Conservation (phyloP, 1,140 invertebrate genomes). For the Globodera ellingtonae region DNA sequence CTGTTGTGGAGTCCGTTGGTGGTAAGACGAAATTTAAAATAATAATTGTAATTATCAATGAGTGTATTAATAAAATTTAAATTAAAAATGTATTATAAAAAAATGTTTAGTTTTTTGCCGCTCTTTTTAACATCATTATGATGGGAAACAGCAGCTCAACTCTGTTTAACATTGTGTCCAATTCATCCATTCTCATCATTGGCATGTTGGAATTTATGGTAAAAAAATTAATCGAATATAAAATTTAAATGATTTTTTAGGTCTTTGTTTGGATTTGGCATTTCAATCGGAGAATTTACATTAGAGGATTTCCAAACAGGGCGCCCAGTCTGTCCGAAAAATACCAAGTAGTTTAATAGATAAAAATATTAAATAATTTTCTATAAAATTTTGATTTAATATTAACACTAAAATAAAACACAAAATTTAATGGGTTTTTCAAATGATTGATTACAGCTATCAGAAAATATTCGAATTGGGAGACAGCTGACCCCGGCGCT, state of each 20-base stretch:
- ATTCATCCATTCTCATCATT: background rate
- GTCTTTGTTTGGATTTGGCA: background rate
- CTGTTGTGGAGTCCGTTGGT: constrained; percentile 2
- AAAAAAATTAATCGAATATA: background rate
- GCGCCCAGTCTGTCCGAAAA: background rate
- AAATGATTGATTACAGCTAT: background rate
- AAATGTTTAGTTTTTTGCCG: background rate
- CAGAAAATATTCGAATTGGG: background rate
- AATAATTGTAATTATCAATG: background rate
- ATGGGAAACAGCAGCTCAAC: background rate
- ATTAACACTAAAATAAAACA: no score
- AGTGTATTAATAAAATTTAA: background rate
- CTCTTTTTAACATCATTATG: background rate
- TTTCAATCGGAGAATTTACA: background rate
- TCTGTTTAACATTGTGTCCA: background rate
- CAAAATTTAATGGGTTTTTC: no score
- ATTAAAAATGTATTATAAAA: no score
- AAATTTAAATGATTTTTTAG: background rate
- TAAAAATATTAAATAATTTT: no score
- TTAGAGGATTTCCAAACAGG: background rate
- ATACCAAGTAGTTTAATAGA: background rate
- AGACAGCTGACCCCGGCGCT: background rate
- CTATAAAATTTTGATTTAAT: no score
- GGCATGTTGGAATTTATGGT: constrained; percentile 5
- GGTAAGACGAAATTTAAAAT: background rate